phyloP scores from a whole-genome alignment of 2,113 vertebrate species.

The Heptranchias perlo region DNA sequence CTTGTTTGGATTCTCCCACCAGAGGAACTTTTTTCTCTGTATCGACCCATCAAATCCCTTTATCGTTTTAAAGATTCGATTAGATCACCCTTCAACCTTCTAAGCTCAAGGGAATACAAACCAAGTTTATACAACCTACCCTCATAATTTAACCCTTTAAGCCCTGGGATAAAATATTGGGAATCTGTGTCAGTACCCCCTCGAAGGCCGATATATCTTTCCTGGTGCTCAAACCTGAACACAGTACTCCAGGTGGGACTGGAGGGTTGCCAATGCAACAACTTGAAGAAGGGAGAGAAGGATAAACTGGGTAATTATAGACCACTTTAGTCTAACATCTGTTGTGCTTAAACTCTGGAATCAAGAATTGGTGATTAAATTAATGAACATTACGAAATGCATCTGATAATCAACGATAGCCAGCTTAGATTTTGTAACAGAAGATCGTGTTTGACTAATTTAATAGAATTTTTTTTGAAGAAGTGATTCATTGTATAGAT shows the following conservation, averaged over 20 bases:
- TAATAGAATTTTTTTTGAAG: background rate
- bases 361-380: background rate
- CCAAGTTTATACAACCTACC: background rate
- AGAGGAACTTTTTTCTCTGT: background rate
- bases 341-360: background rate
- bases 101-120: background rate
- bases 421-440: background rate
- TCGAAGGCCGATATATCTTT: too few relatives aligned
- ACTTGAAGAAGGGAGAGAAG: background rate
- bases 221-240: background rate
- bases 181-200: too few relatives aligned
- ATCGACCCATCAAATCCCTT: background rate
- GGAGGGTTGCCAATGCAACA: background rate
- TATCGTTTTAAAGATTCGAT: background rate
- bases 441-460: background rate
- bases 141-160: background rate
- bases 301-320: background rate
- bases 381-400: background rate
- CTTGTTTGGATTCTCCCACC: background rate
- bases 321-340: background rate
- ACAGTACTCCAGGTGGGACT: background rate
- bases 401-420: background rate
- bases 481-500: background rate
- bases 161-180: too few relatives aligned
- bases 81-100: background rate